A percentile compares a stretch with the other conserved stretches of the same genome.
Evolutionary conservation across 2,113 vertebrate species (phyloP).

Genomic region (Turnix velox): DNA sequence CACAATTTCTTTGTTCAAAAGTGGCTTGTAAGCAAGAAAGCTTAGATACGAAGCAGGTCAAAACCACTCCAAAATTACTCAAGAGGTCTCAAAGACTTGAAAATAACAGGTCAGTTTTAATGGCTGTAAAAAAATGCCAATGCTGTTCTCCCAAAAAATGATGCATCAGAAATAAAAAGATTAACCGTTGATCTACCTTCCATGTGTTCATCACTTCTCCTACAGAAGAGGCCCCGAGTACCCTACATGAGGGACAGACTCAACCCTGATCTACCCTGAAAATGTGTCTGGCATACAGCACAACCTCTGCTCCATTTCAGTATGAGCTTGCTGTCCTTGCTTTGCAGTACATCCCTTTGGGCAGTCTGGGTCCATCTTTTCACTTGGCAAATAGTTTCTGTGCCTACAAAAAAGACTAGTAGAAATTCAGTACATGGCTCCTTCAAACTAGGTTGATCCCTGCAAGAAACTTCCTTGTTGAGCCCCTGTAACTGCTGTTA

Average conservation of each 20-base stretch:
- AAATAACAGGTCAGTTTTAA: not conserved
- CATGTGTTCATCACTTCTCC: not conserved
- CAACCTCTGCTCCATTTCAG: not conserved
- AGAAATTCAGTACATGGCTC: not conserved
- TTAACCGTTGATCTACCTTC: too few species aligned
- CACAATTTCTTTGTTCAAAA: not conserved
- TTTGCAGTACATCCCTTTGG: not conserved
- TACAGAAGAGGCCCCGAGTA: not conserved
- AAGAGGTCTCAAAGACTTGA: not conserved
- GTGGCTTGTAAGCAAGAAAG: conserved; percentile 2
- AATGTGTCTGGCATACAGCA: not conserved
- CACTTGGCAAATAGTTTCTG: not conserved
- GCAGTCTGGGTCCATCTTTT: not conserved
- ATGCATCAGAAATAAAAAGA: not conserved
- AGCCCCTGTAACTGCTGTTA: not conserved
- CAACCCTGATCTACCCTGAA: not conserved
- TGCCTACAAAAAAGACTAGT: not conserved
- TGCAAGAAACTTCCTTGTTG: not conserved
- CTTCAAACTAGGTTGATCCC: not conserved
- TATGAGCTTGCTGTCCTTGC: not conserved
- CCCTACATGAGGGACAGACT: not conserved
- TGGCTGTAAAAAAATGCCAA: not conserved
- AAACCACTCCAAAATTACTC: not conserved
- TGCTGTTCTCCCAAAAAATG: not conserved
- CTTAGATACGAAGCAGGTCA: not conserved